Percentiles rank a stretch among this genome's conserved stretches.
These are phyloP conservation scores for Scaeva pyrastri DNA, from an alignment of 2,888 invertebrate genomes.

Conservation along the genomic window DNA sequence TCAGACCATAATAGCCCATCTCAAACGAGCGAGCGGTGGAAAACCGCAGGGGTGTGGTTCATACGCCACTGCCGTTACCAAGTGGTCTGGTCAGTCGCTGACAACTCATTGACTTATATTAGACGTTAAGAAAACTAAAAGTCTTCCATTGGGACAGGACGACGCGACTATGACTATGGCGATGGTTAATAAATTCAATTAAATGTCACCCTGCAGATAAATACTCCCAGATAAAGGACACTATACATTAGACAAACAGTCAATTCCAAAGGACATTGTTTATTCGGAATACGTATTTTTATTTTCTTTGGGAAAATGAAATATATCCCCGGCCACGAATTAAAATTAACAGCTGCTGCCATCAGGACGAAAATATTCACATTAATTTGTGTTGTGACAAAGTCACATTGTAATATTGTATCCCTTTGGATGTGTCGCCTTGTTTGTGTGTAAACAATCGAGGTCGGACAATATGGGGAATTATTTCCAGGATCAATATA, in stretches of 20 bases:
- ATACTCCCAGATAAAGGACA: slow-evolving; percentile 33
- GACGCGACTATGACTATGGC: too few species aligned
- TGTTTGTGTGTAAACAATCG: slow-evolving; percentile 70
- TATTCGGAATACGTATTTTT: too few species aligned
- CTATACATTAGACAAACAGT: slow-evolving; percentile 28
- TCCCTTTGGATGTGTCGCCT: slow-evolving; percentile 37
- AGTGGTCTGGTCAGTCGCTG: slow-evolving; percentile 44
- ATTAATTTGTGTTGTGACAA: slow-evolving; percentile 76
- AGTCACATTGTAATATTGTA: slow-evolving; percentile 72
- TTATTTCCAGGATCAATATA: slow-evolving; percentile 69
- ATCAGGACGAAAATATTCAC: slow-evolving; percentile 36
- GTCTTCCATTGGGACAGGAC: slow-evolving; percentile 5
- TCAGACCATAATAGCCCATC: background rate
- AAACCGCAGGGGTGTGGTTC: slow-evolving; percentile 69
- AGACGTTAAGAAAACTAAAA: slow-evolving; percentile 27
- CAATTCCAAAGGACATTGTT: slow-evolving; percentile 34
- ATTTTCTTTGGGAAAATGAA: slow-evolving; percentile 58
- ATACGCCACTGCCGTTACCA: too few species aligned
- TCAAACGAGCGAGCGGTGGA: background rate
- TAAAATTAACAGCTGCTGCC: slow-evolving; percentile 64
- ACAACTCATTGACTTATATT: slow-evolving; percentile 67
- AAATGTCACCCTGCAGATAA: slow-evolving; percentile 29
- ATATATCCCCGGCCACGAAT: slow-evolving; percentile 69
- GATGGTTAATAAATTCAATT: slow-evolving; percentile 67
- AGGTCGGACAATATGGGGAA: slow-evolving; percentile 66